Evolutionary conservation across 2,797 vertebrate species (phyloP), one percentile per base, ranked within the genome.

Genomic region (Peromyscus attwateri): DNA sequence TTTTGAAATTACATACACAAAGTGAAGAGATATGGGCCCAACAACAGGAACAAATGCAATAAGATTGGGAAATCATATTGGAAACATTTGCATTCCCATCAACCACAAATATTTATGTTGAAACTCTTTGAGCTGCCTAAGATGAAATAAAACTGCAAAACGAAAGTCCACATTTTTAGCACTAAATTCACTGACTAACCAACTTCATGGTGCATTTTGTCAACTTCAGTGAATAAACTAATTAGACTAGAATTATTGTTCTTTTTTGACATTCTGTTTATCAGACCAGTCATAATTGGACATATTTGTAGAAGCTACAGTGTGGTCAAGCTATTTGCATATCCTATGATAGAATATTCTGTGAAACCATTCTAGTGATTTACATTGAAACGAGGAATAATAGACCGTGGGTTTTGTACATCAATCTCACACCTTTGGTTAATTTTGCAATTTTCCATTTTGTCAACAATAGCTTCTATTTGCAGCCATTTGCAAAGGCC

Each of bases 401-500:
- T 62, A 92, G 89, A 62, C 19, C 23, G 13, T 34, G 40, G 66
- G 49, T 95, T 84, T 87, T 70, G n/a, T 90, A 37, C 0, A 1
- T 83, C 82, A 71, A 0, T 71, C 29, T 89, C 13, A 1, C n/a
- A 25, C 43, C 68, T 92, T 95, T 94, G 92, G 75, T 82, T 95
- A 80, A 87, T 95, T 96, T 95, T 95, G 82, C 34, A 70, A 21
- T 95, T 91, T 97, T 91, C 73, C 25, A n/a, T 87, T 94, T 96
- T 92, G 73, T 76, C 64, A 93, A 27, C 2, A 52, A 83, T 87
- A 46, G 49, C 64, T 43, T 96, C 40, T 60, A 73, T 96, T 92
- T 95, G 49, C 6, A 76, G n/a, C 57, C 80, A 94, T 87, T 92
- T 19, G 21, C 68, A 95, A 89, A 88, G 73, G 64, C 75, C 27